Evolutionary conservation across 1,140 invertebrate genomes (phyloP), one percentile per base, ranked within the genome.

Genomic region (Papilio machaon): DNA sequence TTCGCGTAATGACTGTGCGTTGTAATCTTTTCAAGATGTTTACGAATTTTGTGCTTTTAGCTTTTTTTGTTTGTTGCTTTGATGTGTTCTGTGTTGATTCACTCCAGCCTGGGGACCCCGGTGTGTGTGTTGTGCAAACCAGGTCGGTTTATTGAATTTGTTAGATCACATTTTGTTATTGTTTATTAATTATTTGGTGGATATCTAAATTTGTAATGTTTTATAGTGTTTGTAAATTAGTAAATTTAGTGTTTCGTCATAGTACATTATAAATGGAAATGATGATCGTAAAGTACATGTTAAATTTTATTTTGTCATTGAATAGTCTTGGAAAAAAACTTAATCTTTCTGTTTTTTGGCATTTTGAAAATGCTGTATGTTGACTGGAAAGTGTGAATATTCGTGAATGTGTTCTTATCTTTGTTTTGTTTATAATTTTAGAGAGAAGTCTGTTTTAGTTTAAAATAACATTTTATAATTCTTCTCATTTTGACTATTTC

Each of bases 101-200:
- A 35, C 85, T 91, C 47, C 86, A 88, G 58, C 52, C 82, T 0
- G 81, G 82, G 0, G 84, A 86, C 52, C 67, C 83, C 13, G 90
- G 90, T 38, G 90, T 90, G 9, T 91, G 89, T 78, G 82, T 87
- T 35, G 87, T 85, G 0, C 82, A 82, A 23, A 85, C 82, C 81
- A 87, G 86, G 88, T 91, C n/a, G 9, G 15, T 73, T 38, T 17
- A 15, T 38, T 2, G 1, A 70, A 38, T 70, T 70, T 35, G 3
- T 38, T 70, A 9, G 23, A n/a, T 64, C 3, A 23, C 0, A 9
- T 64, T 10, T 30, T 67, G n/a, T 9, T 67, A 67, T 43, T 67
- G 19, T 10, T 30, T 23, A 13, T 30, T 30, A 30, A 30, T 30
- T 30, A n/a, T 30, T 10, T 67, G 5, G 9, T 23, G 17, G 1